Evolutionary conservation across 2,888 invertebrate genomes (phyloP).

Genomic region (Sturmia bella): DNA sequence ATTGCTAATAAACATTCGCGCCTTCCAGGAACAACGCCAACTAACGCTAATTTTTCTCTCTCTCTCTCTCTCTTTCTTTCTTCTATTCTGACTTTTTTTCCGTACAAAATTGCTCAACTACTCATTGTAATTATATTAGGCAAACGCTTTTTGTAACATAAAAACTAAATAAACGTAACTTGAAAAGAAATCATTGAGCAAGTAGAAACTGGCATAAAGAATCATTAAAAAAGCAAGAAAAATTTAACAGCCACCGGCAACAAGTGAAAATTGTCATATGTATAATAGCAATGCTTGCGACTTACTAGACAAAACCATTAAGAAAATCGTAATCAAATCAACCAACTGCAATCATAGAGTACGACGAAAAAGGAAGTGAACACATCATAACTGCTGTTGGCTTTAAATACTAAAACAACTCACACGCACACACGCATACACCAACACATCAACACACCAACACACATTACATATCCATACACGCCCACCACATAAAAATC

Average conservation of each 20-base stretch:
- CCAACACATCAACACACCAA: conserved; percentile 18
- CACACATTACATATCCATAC: conserved; percentile 20
- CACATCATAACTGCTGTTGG: conserved; percentile 6
- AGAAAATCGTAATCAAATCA: conserved; percentile 22
- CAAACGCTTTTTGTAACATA: conserved; percentile 46
- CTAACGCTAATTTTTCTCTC: conserved; percentile 48
- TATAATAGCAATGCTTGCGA: conserved; percentile 18
- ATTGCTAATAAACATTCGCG: conserved; percentile 3
- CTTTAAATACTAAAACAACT: not conserved
- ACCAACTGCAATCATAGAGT: not conserved
- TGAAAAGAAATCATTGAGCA: conserved; percentile 41
- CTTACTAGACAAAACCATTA: conserved; percentile 1
- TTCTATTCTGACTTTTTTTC: conserved; percentile 44
- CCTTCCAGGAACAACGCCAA: conserved; percentile 34
- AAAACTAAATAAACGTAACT: not conserved
- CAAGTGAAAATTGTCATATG: not conserved
- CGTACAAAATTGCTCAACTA: conserved; percentile 46
- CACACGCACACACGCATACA: conserved; percentile 20
- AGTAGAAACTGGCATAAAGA: conserved; percentile 34
- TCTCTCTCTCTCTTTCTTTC: conserved; percentile 37
- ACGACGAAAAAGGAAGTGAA: not conserved
- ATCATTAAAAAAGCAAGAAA: conserved; percentile 29
- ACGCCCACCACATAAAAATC: conserved; percentile 2
- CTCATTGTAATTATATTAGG: conserved; percentile 56
- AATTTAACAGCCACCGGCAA: conserved; percentile 13